phyloP scores from a whole-genome alignment of 2,113 vertebrate genomes.

The Neogobius melanostomus region DNA sequence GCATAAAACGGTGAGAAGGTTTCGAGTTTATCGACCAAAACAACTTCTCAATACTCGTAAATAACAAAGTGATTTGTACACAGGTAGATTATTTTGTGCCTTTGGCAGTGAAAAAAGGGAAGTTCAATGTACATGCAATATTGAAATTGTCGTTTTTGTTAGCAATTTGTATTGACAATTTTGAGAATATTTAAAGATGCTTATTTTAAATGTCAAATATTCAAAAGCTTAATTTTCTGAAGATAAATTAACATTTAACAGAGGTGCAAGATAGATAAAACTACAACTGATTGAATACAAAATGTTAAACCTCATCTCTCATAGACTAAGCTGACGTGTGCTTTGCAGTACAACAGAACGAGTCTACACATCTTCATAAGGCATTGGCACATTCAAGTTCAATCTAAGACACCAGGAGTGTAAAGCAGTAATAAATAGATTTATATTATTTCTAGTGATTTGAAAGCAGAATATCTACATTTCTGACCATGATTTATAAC shows the following conservation, averaged over 20 bases:
- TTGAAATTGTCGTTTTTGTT: conserved; percentile 1
- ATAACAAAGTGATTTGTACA: not conserved
- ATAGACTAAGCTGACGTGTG: conserved; percentile 56
- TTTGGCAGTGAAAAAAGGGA: conserved; percentile 44
- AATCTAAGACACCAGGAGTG: conserved; percentile 69
- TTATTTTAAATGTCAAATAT: conserved; percentile 12
- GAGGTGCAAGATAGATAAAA: conserved; percentile 57
- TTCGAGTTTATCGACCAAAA: conserved; percentile 12
- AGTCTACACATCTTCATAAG: conserved; percentile 62
- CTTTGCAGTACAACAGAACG: conserved; percentile 57
- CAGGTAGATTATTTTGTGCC: not conserved
- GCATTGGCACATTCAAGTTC: conserved; percentile 71
- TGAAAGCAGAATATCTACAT: conserved; percentile 63
- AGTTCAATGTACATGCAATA: not conserved
- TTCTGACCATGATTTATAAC: conserved; percentile 58
- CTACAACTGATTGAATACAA: conserved; percentile 51
- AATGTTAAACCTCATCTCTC: conserved; percentile 43
- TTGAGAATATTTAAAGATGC: conserved; percentile 21
- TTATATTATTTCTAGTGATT: conserved; percentile 73
- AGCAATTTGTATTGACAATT: conserved; percentile 17
- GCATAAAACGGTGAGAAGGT: not conserved
- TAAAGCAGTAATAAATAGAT: conserved; percentile 73
- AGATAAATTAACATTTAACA: conserved; percentile 41
- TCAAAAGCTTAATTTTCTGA: conserved; percentile 21
- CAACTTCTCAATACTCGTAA: not conserved